These are phyloP conservation scores for Stenchaetothrips biformis DNA, from an alignment of 2,888 invertebrate genomes.

Conservation along the genomic window DNA sequence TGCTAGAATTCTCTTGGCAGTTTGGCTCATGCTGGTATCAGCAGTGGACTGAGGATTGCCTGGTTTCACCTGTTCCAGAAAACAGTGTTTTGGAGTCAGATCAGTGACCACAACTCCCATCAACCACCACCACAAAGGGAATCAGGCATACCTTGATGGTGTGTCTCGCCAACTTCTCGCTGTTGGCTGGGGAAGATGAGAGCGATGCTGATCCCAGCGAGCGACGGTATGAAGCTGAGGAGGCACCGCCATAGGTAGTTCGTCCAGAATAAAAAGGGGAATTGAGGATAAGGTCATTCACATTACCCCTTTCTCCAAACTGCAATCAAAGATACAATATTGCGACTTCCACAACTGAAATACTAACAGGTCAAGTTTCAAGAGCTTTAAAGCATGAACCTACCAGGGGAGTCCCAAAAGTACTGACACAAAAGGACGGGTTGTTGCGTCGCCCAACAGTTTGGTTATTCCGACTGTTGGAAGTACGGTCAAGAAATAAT, in stretches of 20 bases:
- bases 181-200: neutral
- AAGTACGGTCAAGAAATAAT: constrained; percentile 29
- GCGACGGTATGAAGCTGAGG: constrained; percentile 38
- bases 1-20: constrained; percentile 72
- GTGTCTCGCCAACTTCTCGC: neutral
- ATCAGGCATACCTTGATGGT: neutral
- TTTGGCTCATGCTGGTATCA: constrained; percentile 56
- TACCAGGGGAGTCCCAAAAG: constrained; percentile 2
- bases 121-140: neutral
- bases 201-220: neutral
- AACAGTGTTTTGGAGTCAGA: neutral
- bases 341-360: neutral
- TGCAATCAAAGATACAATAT: constrained; percentile 4
- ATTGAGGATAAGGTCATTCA: constrained; percentile 39
- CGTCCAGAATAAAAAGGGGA: constrained; percentile 73
- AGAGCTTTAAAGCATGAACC: neutral
- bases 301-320: constrained; percentile 7
- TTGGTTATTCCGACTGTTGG: neutral
- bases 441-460: neutral
- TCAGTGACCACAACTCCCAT: neutral
- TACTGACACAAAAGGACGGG: neutral
- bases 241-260: constrained; percentile 71
- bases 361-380: neutral
- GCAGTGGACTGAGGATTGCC: constrained; percentile 42
- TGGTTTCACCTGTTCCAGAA: constrained; percentile 48